Evolutionary conservation across 2,797 vertebrate species (phyloP).

Genomic region (Poeciliopsis presidionis): DNA sequence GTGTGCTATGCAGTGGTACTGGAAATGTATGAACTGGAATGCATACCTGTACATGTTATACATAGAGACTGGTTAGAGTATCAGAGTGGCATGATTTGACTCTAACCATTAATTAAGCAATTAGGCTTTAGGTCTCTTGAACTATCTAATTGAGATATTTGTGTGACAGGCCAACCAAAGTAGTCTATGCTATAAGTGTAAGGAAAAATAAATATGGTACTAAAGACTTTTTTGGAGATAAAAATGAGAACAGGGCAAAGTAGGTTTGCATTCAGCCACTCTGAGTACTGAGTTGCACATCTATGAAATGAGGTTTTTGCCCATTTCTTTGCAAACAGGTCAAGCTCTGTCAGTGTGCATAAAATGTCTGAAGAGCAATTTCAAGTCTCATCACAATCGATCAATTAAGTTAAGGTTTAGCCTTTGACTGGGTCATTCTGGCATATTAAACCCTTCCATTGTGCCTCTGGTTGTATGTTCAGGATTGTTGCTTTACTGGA

Average conservation of each 20-base stretch:
- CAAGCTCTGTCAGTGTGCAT: neutral
- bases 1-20: neutral
- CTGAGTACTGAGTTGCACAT: neutral
- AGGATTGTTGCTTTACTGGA: neutral
- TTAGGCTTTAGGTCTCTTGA: conserved; percentile 2
- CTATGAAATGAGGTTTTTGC: neutral
- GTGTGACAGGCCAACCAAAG: neutral
- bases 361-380: neutral
- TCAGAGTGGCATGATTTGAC: neutral
- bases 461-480: neutral
- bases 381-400: neutral
- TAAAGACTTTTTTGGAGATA: neutral
- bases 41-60: too few relatives aligned
- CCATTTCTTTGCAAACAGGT: neutral
- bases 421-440: neutral
- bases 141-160: neutral
- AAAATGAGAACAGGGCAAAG: neutral
- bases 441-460: neutral
- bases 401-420: neutral
- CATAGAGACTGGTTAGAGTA: too few relatives aligned
- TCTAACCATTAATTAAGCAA: conserved; percentile 25
- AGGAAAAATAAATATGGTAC: neutral
- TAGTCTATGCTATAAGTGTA: neutral
- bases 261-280: neutral
- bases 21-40: too few relatives aligned